A percentile compares a stretch with the other conserved stretches of the same genome.
Conservation (phyloP, 2,113 vertebrate genomes). For the human region DNA sequence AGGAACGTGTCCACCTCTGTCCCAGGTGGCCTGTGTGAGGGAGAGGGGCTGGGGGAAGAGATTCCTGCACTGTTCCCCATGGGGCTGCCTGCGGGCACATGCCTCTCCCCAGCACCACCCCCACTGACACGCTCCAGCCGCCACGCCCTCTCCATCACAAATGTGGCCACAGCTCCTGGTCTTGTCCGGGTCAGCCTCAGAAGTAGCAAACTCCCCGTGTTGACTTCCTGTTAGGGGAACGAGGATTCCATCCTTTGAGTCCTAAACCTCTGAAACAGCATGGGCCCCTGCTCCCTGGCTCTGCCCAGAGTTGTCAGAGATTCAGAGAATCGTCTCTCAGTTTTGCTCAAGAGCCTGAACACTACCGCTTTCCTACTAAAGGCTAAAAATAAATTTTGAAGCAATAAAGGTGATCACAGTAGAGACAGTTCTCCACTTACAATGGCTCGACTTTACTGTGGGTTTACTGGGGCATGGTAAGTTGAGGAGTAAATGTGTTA, state of each 20-base stretch:
- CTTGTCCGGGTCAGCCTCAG: background rate
- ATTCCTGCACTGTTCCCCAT: too few species aligned
- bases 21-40: background rate
- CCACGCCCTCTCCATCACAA: background rate
- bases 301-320: background rate
- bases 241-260: background rate
- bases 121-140: fast-evolving
- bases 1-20: background rate
- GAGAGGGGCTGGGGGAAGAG: too few species aligned
- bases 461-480: background rate
- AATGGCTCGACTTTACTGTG: background rate
- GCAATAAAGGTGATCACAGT: background rate
- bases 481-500: background rate
- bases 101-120: background rate
- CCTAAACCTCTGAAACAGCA: background rate
- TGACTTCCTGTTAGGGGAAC: background rate
- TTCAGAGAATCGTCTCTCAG: background rate
- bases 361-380: background rate
- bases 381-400: background rate
- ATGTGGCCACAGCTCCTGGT: background rate
- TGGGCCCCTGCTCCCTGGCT: background rate
- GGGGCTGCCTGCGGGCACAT: too few species aligned
- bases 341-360: background rate
- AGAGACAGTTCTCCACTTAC: background rate
- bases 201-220: too few species aligned